phyloP scores from a whole-genome alignment of 1,140 invertebrate species.

The Drosophila auraria region DNA sequence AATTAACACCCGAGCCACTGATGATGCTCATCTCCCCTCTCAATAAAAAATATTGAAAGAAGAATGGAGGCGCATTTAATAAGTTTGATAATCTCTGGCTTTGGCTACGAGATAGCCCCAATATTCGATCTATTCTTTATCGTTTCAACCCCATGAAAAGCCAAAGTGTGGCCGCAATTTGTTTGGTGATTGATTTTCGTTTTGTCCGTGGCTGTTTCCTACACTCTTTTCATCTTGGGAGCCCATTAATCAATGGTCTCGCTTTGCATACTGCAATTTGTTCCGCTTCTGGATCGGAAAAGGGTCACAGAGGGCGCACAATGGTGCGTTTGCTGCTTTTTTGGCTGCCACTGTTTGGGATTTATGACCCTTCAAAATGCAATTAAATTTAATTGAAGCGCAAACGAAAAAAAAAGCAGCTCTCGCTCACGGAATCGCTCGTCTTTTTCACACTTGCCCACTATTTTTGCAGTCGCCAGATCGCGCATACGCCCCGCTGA shows the following conservation, averaged over 20 bases:
- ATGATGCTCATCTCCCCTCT: conserved; percentile 23
- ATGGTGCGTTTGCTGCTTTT: conserved; percentile 47
- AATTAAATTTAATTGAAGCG: conserved; percentile 85
- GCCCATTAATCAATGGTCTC: conserved; percentile 77
- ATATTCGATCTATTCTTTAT: conserved; percentile 13
- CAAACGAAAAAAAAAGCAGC: conserved; percentile 55
- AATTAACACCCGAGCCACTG: conserved; percentile 59
- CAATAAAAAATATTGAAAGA: conserved; percentile 16
- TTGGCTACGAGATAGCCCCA: conserved; percentile 6
- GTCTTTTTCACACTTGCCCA: conserved; percentile 64
- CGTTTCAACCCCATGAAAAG: conserved; percentile 22
- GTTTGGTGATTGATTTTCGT: conserved; percentile 71
- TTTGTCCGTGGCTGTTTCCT: conserved; percentile 19
- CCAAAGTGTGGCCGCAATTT: conserved; percentile 57
- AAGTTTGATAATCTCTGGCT: conserved; percentile 59
- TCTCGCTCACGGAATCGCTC: conserved; percentile 36
- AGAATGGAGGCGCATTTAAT: conserved; percentile 55
- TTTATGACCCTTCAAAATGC: conserved; percentile 85
- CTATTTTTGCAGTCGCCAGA: conserved; percentile 17
- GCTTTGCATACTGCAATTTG: conserved; percentile 79
- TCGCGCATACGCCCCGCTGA: conserved; percentile 66
- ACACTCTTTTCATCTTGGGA: conserved; percentile 31
- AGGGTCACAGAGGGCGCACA: background rate
- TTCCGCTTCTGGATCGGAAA: conserved; percentile 37
- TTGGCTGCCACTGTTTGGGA: conserved; percentile 69